Evolutionary conservation across 2,797 vertebrate genomes (phyloP), one percentile per base, ranked within the genome.

Genomic region (Chloroceryle inda): DNA sequence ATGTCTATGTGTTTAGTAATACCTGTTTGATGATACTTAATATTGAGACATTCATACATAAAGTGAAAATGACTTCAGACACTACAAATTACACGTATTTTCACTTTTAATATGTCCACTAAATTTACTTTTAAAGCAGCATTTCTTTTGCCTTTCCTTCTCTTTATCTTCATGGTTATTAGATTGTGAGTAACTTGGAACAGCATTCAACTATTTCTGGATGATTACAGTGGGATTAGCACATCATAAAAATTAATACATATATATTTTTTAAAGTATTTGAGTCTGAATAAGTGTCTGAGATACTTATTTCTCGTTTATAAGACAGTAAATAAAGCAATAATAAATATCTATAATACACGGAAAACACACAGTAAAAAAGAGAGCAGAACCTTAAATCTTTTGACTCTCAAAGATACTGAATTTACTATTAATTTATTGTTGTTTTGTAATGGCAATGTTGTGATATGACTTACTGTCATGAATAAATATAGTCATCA

Each of bases 261-360:
- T 56, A 61, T 24, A 35, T 53, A 59, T 80, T 77, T 86, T 53
- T 5, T 45, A 83, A 75, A 49, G 53, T 9, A 38, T 64, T 44
- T 77, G 26, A 61, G 21, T 66, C 33, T 68, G 50, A 92, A 87
- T 58, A 90, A 77, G 3, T 59, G 38, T 45, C 68, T 88, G 64
- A 89, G 26, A 16, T 56, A 83, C 38, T 91, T 82, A 72, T 83
- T 95, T 95, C 33, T 44, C 61, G 42, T 73, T 85, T 74, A 64
- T 27, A 80, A 83, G 92, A 13, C 5, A 89, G 17, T 20, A 81
- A 84, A 75, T 11, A 66, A 85, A 84, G 40, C 18, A 64, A 55
- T 50, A 33, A 31, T 6, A 68, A 77, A 64, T 29, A 47, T 66
- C 42, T 52, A 29, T 63, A 80, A 11, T 42, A 55, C 33, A 50